Percentiles rank a stretch among this genome's conserved stretches.
Conservation (phyloP, 2,888 invertebrate species). For the Lutraria lutraria region DNA sequence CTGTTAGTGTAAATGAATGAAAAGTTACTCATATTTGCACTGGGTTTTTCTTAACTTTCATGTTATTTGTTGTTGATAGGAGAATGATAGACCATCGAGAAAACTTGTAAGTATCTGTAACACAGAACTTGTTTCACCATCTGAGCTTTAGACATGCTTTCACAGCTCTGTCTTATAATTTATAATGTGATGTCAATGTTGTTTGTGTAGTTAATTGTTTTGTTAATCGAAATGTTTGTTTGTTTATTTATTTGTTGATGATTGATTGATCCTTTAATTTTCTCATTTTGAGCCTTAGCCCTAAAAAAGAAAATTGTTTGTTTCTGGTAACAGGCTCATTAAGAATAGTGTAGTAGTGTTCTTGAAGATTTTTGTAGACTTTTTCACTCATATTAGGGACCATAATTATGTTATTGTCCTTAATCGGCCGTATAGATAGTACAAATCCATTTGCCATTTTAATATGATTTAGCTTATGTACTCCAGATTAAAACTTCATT, state of each 20-base stretch:
- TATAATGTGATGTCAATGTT: neutral
- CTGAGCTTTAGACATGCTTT: constrained; percentile 6
- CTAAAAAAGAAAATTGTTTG: too few species aligned
- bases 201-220: neutral
- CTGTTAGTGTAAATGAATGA: too few species aligned
- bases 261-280: neutral
- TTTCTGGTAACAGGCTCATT: too few species aligned
- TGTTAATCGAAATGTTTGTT: neutral
- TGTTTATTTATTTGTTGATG: neutral
- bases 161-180: neutral
- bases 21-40: neutral
- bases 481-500: neutral
- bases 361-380: too few species aligned
- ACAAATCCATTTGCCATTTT: neutral
- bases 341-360: too few species aligned
- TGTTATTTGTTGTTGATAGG: constrained; percentile 22
- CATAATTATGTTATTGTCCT: neutral
- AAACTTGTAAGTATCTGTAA: constrained; percentile 38
- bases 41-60: neutral
- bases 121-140: constrained; percentile 28
- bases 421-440: neutral
- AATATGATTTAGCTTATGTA: neutral
- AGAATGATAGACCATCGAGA: constrained; percentile 28
- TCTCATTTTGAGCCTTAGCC: neutral
- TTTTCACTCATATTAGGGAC: too few species aligned